Conservation (phyloP, 2,888 invertebrate species). For the Synanthedon tipuliformis region DNA sequence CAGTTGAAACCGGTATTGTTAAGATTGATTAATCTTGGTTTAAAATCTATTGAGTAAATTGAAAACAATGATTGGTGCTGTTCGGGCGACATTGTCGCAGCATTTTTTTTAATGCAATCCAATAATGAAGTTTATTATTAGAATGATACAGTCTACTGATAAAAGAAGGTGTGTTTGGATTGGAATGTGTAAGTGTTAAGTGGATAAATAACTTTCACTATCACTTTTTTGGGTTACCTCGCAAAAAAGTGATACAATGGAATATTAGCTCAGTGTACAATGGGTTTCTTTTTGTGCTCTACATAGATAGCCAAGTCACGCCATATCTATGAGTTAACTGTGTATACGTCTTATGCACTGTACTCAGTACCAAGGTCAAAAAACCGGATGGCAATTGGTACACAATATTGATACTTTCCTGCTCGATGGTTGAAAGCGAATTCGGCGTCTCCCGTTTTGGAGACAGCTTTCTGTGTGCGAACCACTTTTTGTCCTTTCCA, state of each 20-base stretch:
- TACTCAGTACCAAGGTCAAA: constrained; percentile 45
- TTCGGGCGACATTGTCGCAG: constrained; percentile 17
- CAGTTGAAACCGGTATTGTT: constrained; percentile 12
- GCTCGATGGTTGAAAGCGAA: constrained; percentile 60
- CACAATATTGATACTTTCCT: constrained; percentile 55
- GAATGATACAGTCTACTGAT: background rate
- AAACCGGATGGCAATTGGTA: constrained; percentile 43
- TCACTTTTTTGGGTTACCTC: constrained; percentile 32
- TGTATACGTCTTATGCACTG: constrained; percentile 5
- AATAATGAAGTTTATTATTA: constrained; percentile 7
- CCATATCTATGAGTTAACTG: constrained; percentile 24
- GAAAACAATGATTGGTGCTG: constrained; percentile 18
- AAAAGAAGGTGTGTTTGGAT: background rate
- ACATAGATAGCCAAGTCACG: constrained; percentile 47
- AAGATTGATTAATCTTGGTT: constrained; percentile 22
- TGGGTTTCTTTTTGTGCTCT: constrained; percentile 43
- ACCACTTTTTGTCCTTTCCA: constrained; percentile 62
- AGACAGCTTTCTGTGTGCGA: constrained; percentile 58
- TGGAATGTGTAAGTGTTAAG: constrained; percentile 14
- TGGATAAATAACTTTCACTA: constrained; percentile 47
- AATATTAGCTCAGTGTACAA: no score
- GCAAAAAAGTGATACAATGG: constrained; percentile 43
- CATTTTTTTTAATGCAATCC: constrained; percentile 15
- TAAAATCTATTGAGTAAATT: constrained; percentile 27
- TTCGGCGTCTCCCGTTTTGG: constrained; percentile 46